Conservation (phyloP, 2,888 invertebrate genomes). For the Allacma fusca region DNA sequence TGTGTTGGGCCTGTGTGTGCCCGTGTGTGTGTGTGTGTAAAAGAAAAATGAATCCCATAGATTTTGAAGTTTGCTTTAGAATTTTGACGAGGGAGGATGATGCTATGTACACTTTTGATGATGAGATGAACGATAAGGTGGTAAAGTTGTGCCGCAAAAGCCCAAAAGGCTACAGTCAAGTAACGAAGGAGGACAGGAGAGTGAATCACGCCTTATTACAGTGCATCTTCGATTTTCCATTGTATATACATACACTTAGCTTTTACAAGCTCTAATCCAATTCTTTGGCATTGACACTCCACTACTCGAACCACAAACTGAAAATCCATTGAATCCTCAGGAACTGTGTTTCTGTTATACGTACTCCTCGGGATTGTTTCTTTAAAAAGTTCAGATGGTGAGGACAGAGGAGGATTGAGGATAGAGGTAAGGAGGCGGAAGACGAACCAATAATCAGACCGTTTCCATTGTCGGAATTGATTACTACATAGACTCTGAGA, state of each 20-base stretch:
- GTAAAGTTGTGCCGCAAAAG: slow-evolving; percentile 3
- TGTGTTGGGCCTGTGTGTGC: no score
- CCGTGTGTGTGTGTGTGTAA: no score
- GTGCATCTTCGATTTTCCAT: no score
- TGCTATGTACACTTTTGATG: background rate
- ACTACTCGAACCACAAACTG: background rate
- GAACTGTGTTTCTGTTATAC: background rate
- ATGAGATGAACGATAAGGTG: slow-evolving; percentile 9
- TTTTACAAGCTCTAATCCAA: background rate
- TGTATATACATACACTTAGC: no score
- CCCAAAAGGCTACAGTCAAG: slow-evolving; percentile 4
- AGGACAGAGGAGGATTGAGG: background rate
- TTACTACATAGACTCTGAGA: background rate
- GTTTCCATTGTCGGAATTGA: background rate
- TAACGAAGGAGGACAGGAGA: background rate
- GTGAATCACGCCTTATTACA: no score
- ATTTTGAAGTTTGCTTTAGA: background rate
- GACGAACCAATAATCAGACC: background rate
- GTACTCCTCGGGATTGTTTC: background rate
- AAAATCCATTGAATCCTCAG: background rate
- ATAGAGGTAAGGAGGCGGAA: background rate
- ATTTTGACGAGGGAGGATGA: background rate
- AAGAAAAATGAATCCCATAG: background rate
- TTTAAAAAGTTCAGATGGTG: background rate
- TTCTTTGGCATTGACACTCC: slow-evolving; percentile 8